Evolutionary conservation across 1,140 invertebrate species (phyloP).

Genomic region (Bombyx mori): DNA sequence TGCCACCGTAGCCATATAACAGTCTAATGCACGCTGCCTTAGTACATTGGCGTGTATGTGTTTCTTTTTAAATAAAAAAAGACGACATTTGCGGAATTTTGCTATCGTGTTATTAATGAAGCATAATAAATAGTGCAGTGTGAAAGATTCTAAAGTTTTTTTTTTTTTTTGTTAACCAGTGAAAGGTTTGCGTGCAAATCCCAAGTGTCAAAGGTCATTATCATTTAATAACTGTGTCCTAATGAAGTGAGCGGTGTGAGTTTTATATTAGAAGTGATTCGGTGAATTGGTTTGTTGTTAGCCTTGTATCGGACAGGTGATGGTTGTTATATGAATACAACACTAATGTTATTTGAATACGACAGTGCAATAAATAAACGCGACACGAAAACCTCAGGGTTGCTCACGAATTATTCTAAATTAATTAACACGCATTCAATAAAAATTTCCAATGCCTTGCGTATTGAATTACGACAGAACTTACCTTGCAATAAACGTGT

Average conservation of each 20-base stretch:
- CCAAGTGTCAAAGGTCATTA: slow-evolving; percentile 49
- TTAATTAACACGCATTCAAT: not conserved
- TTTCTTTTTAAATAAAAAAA: slow-evolving; percentile 16
- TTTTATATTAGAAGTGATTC: slow-evolving; percentile 39
- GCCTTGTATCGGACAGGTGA: slow-evolving; percentile 39
- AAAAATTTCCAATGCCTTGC: slow-evolving; percentile 9
- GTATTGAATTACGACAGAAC: slow-evolving; percentile 9
- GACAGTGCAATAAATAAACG: slow-evolving; percentile 35
- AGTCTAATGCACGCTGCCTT: slow-evolving; percentile 37
- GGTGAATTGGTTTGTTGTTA: slow-evolving; percentile 44
- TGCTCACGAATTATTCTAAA: slow-evolving; percentile 6
- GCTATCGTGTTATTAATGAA: too few species aligned
- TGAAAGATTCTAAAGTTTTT: too few species aligned
- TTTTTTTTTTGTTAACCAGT: not conserved
- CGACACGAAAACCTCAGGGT: slow-evolving; percentile 33
- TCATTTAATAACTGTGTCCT: slow-evolving; percentile 26
- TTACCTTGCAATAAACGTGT: slow-evolving; percentile 14
- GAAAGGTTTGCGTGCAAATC: slow-evolving; percentile 24
- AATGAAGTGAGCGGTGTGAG: slow-evolving; percentile 44
- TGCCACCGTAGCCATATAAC: slow-evolving; percentile 34
- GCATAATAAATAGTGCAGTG: too few species aligned
- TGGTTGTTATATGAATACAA: slow-evolving; percentile 33
- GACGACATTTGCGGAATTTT: too few species aligned
- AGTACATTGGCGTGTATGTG: slow-evolving; percentile 46
- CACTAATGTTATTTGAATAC: slow-evolving; percentile 47